Conservation (phyloP, 2,888 invertebrate genomes). For the Noctua janthe region DNA sequence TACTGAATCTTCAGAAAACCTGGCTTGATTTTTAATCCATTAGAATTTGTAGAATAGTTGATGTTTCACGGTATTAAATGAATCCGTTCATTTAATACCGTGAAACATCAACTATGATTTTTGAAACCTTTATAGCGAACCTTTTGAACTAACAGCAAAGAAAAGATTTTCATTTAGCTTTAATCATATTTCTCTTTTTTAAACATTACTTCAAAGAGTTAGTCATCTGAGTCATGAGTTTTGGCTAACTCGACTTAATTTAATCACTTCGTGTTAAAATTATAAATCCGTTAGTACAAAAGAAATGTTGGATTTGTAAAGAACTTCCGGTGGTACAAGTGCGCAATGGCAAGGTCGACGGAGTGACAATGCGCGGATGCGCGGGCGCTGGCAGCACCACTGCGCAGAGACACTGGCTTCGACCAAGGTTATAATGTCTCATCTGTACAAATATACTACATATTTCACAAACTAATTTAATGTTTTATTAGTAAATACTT, state of each 20-base stretch:
- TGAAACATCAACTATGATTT: no score
- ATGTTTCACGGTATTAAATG: constrained; percentile 27
- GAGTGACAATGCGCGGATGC: constrained; percentile 53
- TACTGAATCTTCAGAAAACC: constrained; percentile 36
- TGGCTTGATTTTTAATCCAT: constrained; percentile 49
- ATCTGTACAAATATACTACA: constrained; percentile 51
- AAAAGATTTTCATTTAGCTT: constrained; percentile 20
- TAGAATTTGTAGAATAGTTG: constrained; percentile 48
- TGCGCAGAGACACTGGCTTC: constrained; percentile 31
- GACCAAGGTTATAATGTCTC: constrained; percentile 57
- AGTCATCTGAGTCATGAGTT: constrained; percentile 17
- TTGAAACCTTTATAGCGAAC: background rate
- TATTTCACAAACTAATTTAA: constrained; percentile 23
- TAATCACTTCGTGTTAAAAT: constrained; percentile 5
- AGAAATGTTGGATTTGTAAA: constrained; percentile 36
- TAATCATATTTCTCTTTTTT: constrained; percentile 9
- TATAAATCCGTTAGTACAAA: constrained; percentile 33
- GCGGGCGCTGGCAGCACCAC: constrained; percentile 26
- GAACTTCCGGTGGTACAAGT: constrained; percentile 52
- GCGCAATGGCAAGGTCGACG: constrained; percentile 55
- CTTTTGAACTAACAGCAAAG: constrained; percentile 19
- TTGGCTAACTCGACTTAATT: constrained; percentile 6
- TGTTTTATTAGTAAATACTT: background rate
- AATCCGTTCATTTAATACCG: background rate
- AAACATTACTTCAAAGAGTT: constrained; percentile 1